Conservation (phyloP, 2,888 invertebrate genomes). For the Ophion costatus region DNA sequence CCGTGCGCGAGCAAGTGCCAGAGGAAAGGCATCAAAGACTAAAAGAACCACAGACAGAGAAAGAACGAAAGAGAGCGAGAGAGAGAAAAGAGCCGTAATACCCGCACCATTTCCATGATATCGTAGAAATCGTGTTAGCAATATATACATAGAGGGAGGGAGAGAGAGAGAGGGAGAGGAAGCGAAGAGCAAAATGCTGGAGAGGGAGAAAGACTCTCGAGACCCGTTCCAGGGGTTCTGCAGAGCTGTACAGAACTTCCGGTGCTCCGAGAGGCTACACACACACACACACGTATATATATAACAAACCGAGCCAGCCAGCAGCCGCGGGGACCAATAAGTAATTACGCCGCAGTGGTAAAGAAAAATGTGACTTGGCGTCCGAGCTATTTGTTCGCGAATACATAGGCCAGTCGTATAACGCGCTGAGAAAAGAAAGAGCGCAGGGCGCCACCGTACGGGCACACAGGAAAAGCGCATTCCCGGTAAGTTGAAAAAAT, state of each 20-base stretch:
- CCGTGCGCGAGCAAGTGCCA: conserved; percentile 10
- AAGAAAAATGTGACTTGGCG: conserved; percentile 75
- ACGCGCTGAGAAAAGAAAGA: conserved; percentile 13
- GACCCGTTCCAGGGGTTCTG: conserved; percentile 60
- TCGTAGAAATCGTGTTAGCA: conserved; percentile 74
- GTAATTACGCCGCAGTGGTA: conserved; percentile 73
- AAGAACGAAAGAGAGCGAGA: conserved; percentile 1
- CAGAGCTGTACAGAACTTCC: conserved; percentile 62
- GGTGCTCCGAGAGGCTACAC: conserved; percentile 43
- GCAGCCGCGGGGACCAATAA: conserved; percentile 72
- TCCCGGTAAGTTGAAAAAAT: conserved; percentile 5
- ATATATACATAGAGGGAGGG: conserved; percentile 37
- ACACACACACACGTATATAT: conserved; percentile 10
- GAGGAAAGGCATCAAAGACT: background rate
- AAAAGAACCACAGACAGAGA: conserved; percentile 1
- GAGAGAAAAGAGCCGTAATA: conserved; percentile 22
- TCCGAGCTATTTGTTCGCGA: conserved; percentile 73
- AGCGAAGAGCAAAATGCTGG: conserved; percentile 35
- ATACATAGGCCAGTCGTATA: conserved; percentile 7
- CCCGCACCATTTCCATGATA: conserved; percentile 74
- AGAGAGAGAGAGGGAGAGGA: conserved; percentile 2
- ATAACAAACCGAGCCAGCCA: conserved; percentile 48
- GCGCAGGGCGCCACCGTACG: background rate
- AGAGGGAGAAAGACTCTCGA: conserved; percentile 54
- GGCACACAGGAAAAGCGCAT: conserved; percentile 3